These are phyloP conservation scores for Liposcelis brunnea DNA, from an alignment of 2,888 invertebrate species.

Conservation along the genomic window DNA sequence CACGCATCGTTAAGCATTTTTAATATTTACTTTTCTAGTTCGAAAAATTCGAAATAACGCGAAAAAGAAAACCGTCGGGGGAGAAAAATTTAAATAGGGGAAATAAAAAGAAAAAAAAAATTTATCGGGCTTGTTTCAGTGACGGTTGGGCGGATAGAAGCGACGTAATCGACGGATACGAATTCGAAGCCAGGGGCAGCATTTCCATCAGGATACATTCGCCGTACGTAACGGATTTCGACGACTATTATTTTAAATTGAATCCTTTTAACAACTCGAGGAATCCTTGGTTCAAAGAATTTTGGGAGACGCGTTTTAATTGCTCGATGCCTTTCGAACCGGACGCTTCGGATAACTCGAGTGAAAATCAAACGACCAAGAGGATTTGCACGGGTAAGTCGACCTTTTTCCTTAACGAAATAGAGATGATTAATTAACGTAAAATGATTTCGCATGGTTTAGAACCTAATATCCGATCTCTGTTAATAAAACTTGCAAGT, in stretches of 20 bases:
- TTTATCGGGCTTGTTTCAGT: constrained; percentile 26
- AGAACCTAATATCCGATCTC: background rate
- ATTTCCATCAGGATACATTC: constrained; percentile 60
- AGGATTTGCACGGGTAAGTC: constrained; percentile 21
- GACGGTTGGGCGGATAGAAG: constrained; percentile 61
- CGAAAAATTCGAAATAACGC: no score
- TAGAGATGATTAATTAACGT: constrained; percentile 6
- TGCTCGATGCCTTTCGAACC: constrained; percentile 31
- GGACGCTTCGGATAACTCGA: constrained; percentile 10
- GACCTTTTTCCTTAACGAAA: background rate
- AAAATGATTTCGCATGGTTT: constrained; percentile 3
- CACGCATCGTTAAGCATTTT: no score
- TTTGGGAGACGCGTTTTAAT: constrained; percentile 55
- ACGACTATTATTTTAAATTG: constrained; percentile 47
- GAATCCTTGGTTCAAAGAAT: constrained; percentile 60
- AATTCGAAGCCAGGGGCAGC: constrained; percentile 47
- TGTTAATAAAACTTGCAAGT: background rate
- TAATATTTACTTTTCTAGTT: no score
- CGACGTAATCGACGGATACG: constrained; percentile 51
- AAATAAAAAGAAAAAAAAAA: background rate
- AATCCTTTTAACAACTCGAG: constrained; percentile 42
- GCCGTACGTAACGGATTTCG: constrained; percentile 44
- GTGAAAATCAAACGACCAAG: background rate
- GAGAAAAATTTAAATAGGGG: constrained; percentile 1
- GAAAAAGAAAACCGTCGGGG: no score